These are phyloP conservation scores for Heliothis peltigera DNA, from an alignment of 2,888 invertebrate species.

Conservation along the genomic window DNA sequence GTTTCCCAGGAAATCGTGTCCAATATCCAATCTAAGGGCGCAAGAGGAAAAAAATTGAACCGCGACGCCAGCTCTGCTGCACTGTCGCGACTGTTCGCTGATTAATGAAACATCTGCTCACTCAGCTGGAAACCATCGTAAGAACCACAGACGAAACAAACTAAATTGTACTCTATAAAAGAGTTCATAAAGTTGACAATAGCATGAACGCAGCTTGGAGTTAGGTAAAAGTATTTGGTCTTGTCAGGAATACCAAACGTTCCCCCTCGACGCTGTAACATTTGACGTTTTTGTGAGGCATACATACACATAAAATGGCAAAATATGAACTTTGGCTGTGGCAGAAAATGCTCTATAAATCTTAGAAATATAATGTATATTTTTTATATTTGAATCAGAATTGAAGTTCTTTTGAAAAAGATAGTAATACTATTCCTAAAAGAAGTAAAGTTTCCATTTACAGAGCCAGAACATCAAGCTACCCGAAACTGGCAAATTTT, in stretches of 20 bases:
- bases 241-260: slow-evolving; percentile 86
- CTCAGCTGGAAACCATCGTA: slow-evolving; percentile 79
- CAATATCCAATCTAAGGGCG: slow-evolving; percentile 88
- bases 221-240: slow-evolving; percentile 52
- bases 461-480: too few relatives aligned
- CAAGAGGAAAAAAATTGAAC: slow-evolving; percentile 87
- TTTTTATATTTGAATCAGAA: slow-evolving; percentile 20
- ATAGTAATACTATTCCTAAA: not conserved
- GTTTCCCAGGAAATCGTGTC: slow-evolving; percentile 88
- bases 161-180: slow-evolving; percentile 33
- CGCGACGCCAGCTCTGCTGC: slow-evolving; percentile 85
- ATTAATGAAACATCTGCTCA: slow-evolving; percentile 88
- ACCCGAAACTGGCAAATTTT: too few relatives aligned
- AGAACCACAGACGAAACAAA: slow-evolving; percentile 14
- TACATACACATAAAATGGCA: slow-evolving; percentile 85
- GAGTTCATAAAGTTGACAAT: slow-evolving; percentile 37
- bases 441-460: not conserved
- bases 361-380: too few relatives aligned
- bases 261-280: slow-evolving; percentile 88
- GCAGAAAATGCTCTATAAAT: slow-evolving; percentile 61
- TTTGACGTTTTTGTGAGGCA: slow-evolving; percentile 89
- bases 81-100: slow-evolving; percentile 88
- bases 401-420: not conserved
- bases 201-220: slow-evolving; percentile 1
- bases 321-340: slow-evolving; percentile 80